Evolutionary conservation across 2,113 vertebrate species (phyloP), one percentile per base, ranked within the genome.

Genomic region (Corvus cornix): DNA sequence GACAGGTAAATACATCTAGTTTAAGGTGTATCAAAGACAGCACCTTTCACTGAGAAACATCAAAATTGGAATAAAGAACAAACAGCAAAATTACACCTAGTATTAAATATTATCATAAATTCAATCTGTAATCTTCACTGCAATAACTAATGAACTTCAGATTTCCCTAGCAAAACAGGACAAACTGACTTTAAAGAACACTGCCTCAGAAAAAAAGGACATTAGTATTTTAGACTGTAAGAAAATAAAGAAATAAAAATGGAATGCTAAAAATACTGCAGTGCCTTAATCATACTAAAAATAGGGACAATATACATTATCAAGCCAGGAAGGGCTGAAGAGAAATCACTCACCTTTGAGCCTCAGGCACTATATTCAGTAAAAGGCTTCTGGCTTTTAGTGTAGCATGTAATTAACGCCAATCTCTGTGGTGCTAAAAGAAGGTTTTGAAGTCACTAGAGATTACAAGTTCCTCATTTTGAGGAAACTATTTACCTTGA

Each of bases 21-120:
- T 89, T 82, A 94, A 92, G 73, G 89, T 84, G 76, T 78, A 86
- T 90, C 90, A 94, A 95, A 95, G 90, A 80, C 59, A 74, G 64
- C 28, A 84, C 11, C 56, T 93, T 86, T 75, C 87, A 93, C 3
- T 68, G 73, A 84, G 77, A 88, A 91, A 84, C 83, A 90, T 77
- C 39, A 93, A 69, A 94, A 92, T 0, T 21, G 14, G 72, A 74
- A 90, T 64, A 81, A 66, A 93, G 67, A 96, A 87, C 79, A 90
- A 90, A 75, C 64, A 85, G 31, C 17, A 81, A 84, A 89, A 84
- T 78, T 87, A 75, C 21, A 70, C 39, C 52, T 49, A 51, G 35
- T 12, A 86, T 75, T 93, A 76, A 30, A 67, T 72, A 78, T 89
- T 86, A 92, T 30, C 88, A 90, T 88, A 80, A 93, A 90, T 75